Conservation (phyloP, 2,113 vertebrate species). For the Coregonus clupeaformis region DNA sequence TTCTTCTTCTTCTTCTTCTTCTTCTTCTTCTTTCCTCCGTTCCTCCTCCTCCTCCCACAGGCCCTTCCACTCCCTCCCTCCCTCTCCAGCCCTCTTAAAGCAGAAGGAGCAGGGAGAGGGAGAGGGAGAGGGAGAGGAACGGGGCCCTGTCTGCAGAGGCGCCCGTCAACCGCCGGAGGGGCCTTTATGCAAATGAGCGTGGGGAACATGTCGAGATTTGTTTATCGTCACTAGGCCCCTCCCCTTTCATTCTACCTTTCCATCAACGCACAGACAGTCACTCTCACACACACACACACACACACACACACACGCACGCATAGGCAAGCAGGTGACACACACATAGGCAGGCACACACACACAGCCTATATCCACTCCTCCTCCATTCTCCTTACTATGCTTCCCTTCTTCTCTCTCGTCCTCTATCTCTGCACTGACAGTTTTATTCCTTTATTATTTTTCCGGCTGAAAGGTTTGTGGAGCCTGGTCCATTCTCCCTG, state of each 20-base stretch:
- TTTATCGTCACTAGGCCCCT: conserved; percentile 51
- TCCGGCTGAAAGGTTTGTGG: neutral
- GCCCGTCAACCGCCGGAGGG: conserved; percentile 41
- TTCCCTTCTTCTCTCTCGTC: conserved; percentile 17
- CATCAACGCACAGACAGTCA: conserved; percentile 7
- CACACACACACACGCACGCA: neutral
- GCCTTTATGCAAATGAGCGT: conserved; percentile 55
- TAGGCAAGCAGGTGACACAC: too few relatives aligned
- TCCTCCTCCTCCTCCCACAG: neutral
- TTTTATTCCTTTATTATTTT: conserved; percentile 22
- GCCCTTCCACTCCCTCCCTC: conserved; percentile 16
- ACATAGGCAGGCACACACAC: conserved; percentile 2
- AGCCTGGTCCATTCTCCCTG: conserved; percentile 15
- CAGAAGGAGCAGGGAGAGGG: conserved; percentile 28
- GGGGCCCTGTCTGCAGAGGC: conserved; percentile 21
- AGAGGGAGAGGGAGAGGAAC: conserved; percentile 5
- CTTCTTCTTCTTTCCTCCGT: too few relatives aligned
- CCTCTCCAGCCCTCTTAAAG: conserved; percentile 43
- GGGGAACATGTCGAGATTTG: conserved; percentile 56
- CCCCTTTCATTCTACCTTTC: conserved; percentile 36
- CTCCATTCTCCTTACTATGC: conserved; percentile 2
- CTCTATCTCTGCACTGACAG: conserved; percentile 20
- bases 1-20: conserved; percentile 13
- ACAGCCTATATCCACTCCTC: neutral
- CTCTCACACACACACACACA: neutral